Evolutionary conservation across 2,888 invertebrate species (phyloP).

Genomic region (Lordiphosa andalusiaca): DNA sequence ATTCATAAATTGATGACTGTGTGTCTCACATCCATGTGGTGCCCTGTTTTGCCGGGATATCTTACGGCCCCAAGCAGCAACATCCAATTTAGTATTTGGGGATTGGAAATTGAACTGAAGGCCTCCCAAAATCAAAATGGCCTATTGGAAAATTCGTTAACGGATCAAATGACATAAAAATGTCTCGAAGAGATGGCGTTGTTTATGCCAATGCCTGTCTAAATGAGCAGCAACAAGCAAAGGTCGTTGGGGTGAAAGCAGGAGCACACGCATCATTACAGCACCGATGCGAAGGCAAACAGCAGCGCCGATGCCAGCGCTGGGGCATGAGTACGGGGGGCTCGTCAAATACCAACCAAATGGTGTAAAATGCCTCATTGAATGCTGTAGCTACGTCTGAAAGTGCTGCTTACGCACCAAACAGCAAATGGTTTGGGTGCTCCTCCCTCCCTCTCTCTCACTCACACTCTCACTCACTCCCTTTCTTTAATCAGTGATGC

Average conservation of each 20-base stretch:
- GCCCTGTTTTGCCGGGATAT: no score
- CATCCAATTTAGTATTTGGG: constrained; percentile 44
- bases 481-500: constrained; percentile 14
- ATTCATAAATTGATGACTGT: constrained; percentile 61
- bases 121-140: constrained; percentile 45
- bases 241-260: constrained; percentile 3
- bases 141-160: constrained; percentile 66
- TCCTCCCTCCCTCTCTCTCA: background rate
- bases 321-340: constrained; percentile 41
- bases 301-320: constrained; percentile 10
- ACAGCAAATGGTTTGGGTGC: background rate
- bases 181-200: constrained; percentile 23
- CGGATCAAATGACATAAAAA: constrained; percentile 67
- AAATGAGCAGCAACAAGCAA: constrained; percentile 56
- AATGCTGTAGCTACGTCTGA: constrained; percentile 48
- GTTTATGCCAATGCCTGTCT: constrained; percentile 29
- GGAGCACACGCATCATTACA: constrained; percentile 29
- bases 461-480: no score
- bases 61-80: constrained; percentile 11
- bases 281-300: constrained; percentile 10
- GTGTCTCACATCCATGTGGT: background rate
- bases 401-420: constrained; percentile 26
- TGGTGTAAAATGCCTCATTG: constrained; percentile 75
- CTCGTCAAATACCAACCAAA: constrained; percentile 69
- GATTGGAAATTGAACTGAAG: constrained; percentile 38